These are phyloP conservation scores for Trochalopteron elliotii DNA, from an alignment of 2,113 vertebrate species.

Conservation along the genomic window DNA sequence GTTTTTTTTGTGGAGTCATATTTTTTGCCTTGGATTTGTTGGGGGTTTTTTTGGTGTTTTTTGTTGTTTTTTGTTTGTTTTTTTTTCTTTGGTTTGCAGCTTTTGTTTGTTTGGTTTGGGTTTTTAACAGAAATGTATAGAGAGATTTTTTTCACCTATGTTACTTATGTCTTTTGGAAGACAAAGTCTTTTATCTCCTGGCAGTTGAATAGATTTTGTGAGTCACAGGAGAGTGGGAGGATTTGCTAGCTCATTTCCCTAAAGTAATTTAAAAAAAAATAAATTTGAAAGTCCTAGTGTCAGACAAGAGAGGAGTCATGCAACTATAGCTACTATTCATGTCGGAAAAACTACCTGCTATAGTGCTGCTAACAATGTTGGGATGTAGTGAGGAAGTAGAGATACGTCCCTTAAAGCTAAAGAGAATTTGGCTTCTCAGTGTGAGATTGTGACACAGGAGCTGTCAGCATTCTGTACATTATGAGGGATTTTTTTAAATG, in stretches of 20 bases:
- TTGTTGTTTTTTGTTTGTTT: not conserved
- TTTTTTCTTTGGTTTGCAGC: rapidly evolving
- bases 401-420: not conserved
- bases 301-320: not conserved
- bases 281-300: not conserved
- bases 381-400: not conserved
- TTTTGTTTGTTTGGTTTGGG: not conserved
- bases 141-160: not conserved
- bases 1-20: not conserved
- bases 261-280: not conserved
- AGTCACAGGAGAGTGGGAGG: not conserved
- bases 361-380: not conserved
- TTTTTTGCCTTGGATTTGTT: not conserved
- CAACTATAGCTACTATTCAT: not conserved
- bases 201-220: not conserved
- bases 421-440: not conserved
- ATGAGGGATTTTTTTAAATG: not conserved
- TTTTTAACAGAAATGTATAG: not conserved
- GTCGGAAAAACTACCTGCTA: not conserved
- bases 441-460: not conserved
- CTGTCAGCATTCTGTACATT: not conserved
- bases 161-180: not conserved
- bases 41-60: no score
- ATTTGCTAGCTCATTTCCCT: not conserved
- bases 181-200: not conserved